Base-by-base conservation (phyloP, 2,113 vertebrate genomes). In the Cygnus atratus region DNA sequence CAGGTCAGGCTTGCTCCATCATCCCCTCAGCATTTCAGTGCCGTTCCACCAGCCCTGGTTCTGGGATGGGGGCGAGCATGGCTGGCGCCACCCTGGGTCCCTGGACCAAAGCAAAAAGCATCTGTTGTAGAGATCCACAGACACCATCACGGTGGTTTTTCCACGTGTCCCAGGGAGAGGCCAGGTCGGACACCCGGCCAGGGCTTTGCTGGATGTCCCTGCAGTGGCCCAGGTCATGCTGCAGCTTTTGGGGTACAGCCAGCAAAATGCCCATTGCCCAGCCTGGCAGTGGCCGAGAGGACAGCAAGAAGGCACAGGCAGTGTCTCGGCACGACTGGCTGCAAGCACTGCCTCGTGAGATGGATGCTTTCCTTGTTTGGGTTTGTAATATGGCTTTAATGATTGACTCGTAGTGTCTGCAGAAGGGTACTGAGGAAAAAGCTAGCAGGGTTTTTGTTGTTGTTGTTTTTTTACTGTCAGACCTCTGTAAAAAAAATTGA, bases 341-440 rank as follows among this genome's bases (percentile, higher is more conserved):
- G 35, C 21, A 46, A 74, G 61, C 61, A 21, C 37, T 65, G 28
- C 50, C 68, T 66, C 8, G 16, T 0, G 1, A 87, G 46, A 86
- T 8, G 17, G 37, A 37, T 70, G 29, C 31, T 76, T 25, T 11
- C 76, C 46, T 73, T 59, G 35, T 93, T 84, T 76, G 66, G 78
- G 57, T 61, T 88, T 0, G 0, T 50, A 78, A 59, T 85, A 96
- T 95, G 97, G 93, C 90, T 96, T 95, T 91, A 84, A 65, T 26
- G 79, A 79, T 37, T 73, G 74, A 61, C 62, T 57, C 1, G 0
- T 33, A 70, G 43, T 21, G 11, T 72, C 17, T 87, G 66, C 24
- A 88, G 91, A 92, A 85, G 17, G 20, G 67, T 75, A 66, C 11
- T 3, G 13, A 93, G 71, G 66, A 59, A 85, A 91, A 89, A 96